Evolutionary conservation across 2,797 vertebrate genomes (phyloP).

Genomic region (Manis javanica): DNA sequence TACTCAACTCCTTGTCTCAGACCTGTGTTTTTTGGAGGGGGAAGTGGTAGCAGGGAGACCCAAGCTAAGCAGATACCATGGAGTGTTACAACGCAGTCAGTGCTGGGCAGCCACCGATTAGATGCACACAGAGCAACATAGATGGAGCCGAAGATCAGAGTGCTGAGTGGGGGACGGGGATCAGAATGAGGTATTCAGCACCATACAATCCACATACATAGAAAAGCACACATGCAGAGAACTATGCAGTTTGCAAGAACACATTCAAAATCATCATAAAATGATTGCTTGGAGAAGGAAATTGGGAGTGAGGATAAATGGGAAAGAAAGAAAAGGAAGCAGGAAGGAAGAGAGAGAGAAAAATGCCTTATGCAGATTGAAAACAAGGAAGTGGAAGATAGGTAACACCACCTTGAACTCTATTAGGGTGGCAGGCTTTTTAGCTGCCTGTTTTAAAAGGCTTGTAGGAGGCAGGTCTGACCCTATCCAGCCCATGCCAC

Average conservation of each 20-base stretch:
- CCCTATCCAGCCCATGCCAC: neutral
- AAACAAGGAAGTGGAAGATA: neutral
- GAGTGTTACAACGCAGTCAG: neutral
- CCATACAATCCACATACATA: fast-evolving
- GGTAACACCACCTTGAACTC: neutral
- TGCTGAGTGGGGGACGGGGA: too few relatives aligned
- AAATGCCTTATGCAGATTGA: neutral
- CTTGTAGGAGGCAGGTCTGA: neutral
- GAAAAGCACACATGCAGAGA: neutral
- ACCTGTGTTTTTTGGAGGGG: neutral
- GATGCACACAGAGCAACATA: neutral
- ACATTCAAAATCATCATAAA: neutral
- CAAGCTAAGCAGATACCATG: neutral
- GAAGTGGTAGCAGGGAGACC: neutral
- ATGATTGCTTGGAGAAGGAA: neutral
- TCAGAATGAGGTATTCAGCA: neutral
- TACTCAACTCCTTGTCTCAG: neutral
- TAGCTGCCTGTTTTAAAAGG: neutral
- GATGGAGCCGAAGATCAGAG: too few relatives aligned
- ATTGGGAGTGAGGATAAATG: neutral
- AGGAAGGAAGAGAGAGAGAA: neutral
- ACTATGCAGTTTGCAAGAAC: neutral
- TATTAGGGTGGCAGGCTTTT: too few relatives aligned
- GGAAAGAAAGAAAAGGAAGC: neutral
- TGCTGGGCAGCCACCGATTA: neutral